Evolutionary conservation across 2,888 invertebrate genomes (phyloP).

Genomic region (Pterostichus niger): DNA sequence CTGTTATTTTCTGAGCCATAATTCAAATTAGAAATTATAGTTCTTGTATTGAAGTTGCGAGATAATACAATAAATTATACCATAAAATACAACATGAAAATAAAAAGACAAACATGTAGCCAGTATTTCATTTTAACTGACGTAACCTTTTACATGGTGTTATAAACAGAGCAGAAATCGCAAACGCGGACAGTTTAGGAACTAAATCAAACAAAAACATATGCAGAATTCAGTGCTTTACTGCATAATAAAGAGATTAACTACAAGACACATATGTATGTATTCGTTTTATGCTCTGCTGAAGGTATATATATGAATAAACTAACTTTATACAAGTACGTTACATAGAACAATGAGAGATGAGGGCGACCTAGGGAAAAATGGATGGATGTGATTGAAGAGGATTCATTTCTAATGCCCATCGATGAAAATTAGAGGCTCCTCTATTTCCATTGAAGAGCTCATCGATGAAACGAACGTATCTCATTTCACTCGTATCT

Average conservation of each 20-base stretch:
- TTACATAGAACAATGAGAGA: neutral
- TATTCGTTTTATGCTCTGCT: conserved; percentile 2
- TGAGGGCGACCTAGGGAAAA: no score
- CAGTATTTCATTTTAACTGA: conserved; percentile 14
- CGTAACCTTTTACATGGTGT: conserved; percentile 5
- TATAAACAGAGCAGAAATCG: neutral
- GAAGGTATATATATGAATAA: conserved; percentile 6
- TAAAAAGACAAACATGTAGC: neutral
- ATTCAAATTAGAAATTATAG: no score
- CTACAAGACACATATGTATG: neutral
- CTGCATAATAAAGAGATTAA: conserved; percentile 34
- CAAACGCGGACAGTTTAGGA: conserved; percentile 5
- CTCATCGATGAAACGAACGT: no score
- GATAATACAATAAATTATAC: neutral
- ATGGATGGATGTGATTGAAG: no score
- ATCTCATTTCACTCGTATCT: no score
- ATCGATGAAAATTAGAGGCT: no score
- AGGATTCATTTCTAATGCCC: no score
- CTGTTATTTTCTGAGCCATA: no score
- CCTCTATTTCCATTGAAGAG: no score
- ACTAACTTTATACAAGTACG: neutral
- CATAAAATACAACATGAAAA: conserved; percentile 1
- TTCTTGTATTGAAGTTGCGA: neutral
- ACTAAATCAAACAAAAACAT: conserved; percentile 32
- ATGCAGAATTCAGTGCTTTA: conserved; percentile 17